These are phyloP conservation scores for Ichneumon xanthorius DNA, from an alignment of 2,888 invertebrate genomes.

Conservation along the genomic window DNA sequence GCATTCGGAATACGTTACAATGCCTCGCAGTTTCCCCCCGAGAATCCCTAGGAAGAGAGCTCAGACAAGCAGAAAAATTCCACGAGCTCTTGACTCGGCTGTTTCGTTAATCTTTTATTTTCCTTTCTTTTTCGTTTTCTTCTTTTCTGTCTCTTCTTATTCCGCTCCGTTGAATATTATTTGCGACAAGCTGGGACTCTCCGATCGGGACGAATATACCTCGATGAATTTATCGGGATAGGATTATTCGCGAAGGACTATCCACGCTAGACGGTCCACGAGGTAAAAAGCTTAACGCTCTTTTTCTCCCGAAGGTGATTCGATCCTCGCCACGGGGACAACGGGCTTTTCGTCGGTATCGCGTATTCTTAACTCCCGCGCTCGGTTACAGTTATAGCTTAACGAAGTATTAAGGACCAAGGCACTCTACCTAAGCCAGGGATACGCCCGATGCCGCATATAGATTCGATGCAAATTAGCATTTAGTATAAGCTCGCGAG, in stretches of 20 bases:
- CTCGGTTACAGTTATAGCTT: constrained; percentile 51
- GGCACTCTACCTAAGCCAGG: constrained; percentile 79
- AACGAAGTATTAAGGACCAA: constrained; percentile 80
- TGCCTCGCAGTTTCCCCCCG: constrained; percentile 10
- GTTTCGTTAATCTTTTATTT: background rate
- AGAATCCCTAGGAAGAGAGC: constrained; percentile 20
- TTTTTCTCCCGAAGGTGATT: constrained; percentile 20
- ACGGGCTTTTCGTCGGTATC: constrained; percentile 31
- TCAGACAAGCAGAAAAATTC: constrained; percentile 42
- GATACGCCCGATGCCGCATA: constrained; percentile 82
- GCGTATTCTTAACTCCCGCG: constrained; percentile 39
- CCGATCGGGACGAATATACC: constrained; percentile 25
- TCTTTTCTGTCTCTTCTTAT: constrained; percentile 18
- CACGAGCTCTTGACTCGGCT: constrained; percentile 34
- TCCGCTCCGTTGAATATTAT: constrained; percentile 24
- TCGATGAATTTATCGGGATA: constrained; percentile 33
- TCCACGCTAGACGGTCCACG: background rate
- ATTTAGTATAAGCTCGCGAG: constrained; percentile 79
- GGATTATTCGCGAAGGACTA: constrained; percentile 16
- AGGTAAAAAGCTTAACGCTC: constrained; percentile 43
- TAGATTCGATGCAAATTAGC: constrained; percentile 83
- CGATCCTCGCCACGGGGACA: constrained; percentile 37
- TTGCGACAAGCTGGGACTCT: background rate
- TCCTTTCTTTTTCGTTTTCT: background rate
- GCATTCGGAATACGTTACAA: constrained; percentile 59